These are phyloP conservation scores for Daktulosphaira vitifoliae DNA, from an alignment of 1,140 invertebrate genomes.

Conservation along the genomic window DNA sequence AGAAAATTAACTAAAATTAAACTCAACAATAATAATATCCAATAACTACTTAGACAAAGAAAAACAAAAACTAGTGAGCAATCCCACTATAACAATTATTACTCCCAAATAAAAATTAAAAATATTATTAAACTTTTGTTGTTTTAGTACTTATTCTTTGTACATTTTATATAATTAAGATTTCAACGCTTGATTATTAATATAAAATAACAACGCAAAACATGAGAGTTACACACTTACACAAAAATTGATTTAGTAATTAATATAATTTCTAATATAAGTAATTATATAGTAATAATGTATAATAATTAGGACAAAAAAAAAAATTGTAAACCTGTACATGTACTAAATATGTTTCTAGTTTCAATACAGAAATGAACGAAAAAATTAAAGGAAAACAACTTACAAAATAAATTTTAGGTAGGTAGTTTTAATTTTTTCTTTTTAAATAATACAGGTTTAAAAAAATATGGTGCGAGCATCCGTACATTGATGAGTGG, in stretches of 20 bases:
- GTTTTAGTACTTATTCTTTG: constrained; percentile 29
- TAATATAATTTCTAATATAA: constrained; percentile 30
- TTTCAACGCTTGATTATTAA: constrained; percentile 30
- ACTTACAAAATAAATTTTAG: constrained; percentile 25
- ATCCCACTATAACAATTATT: constrained; percentile 34
- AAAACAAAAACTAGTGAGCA: constrained; percentile 33
- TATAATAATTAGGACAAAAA: constrained; percentile 33
- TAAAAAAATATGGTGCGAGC: constrained; percentile 30
- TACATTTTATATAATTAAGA: constrained; percentile 17
- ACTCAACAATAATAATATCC: constrained; percentile 33
- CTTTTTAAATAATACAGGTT: constrained; percentile 30
- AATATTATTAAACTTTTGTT: constrained; percentile 26
- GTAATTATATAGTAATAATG: constrained; percentile 31
- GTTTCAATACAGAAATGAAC: constrained; percentile 30
- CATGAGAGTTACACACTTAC: constrained; percentile 25
- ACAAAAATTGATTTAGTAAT: constrained; percentile 34
- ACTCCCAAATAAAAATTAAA: constrained; percentile 33
- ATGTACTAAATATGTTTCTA: constrained; percentile 25
- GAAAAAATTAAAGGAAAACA: constrained; percentile 25
- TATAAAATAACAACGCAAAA: constrained; percentile 33
- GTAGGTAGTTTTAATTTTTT: constrained; percentile 3
- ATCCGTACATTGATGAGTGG: constrained; percentile 21
- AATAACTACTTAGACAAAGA: constrained; percentile 33
- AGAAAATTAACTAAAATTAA: constrained; percentile 34
- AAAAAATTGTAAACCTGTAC: constrained; percentile 33